Evolutionary conservation across 2,888 invertebrate genomes (phyloP), one percentile per base, ranked within the genome.

Genomic region (Tigriopus californicus): DNA sequence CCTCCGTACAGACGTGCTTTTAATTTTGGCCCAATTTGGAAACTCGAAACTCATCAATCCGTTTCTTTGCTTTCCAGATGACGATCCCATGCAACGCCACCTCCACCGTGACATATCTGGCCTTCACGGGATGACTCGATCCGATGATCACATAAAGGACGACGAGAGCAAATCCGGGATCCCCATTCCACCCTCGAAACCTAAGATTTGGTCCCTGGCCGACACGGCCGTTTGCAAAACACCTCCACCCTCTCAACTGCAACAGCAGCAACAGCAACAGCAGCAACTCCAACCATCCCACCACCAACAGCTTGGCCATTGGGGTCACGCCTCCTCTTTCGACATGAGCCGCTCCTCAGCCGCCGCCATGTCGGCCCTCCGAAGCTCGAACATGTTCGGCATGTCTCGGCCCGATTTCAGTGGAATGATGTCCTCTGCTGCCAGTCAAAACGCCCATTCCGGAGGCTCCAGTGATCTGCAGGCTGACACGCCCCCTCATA

Each of bases 141-240:
- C 15, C 49, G 33, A 33, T 33, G 41, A 41, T 24, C 44, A 41
- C 55, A 22, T 55, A 20, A 33, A 44, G 18, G 55, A 44, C n/a
- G 51, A 40, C 40, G 22, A 18, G 22, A 48, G 57, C 44, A 53
- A 58, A 22, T 51, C 58, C 49, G 61, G 60, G 24, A 61, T 60
- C 24, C 62, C 61, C 25, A 41, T 63, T 40, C 61, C 61, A 25
- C 62, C 63, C 41, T 84, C 85, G 65, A 90, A 91, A 73, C 90
- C 90, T 65, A 90, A 90, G 76, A 91, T 91, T 69, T 91, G 90
- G 90, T 89, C 89, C 56, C 73, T 90, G 68, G 90, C 90, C 63
- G 90, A 90, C 72, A 90, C 90, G 64, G 90, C 90, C 56, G 89
- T 89, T 54, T 89, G 88, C 73, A 90, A 90, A 73, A 89, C 89